Percentiles rank a stretch among this genome's conserved stretches.
These are phyloP conservation scores for Gymnoscelis rufifasciata DNA, from an alignment of 2,888 invertebrate genomes.

Conservation along the genomic window DNA sequence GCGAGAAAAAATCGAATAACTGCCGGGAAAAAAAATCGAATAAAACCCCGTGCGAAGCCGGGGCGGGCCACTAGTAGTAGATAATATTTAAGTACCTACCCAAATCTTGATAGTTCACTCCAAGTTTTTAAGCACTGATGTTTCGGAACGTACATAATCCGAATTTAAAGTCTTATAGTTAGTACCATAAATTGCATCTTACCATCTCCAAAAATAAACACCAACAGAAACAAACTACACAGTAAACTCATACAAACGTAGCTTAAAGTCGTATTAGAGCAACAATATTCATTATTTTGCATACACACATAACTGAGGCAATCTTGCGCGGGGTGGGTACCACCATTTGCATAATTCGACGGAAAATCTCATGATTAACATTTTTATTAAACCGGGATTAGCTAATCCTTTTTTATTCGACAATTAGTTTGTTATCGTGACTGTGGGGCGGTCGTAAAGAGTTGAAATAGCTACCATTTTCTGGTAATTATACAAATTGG, in stretches of 20 bases:
- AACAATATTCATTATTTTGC: conserved; percentile 33
- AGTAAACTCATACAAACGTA: too few species aligned
- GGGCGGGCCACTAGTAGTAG: too few species aligned
- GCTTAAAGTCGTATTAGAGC: too few species aligned
- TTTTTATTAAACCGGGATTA: conserved; percentile 78
- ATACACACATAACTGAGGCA: conserved; percentile 24
- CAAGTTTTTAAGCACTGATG: too few species aligned
- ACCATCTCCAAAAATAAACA: neutral
- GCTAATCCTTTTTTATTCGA: conserved; percentile 77
- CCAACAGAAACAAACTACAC: neutral
- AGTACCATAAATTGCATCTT: neutral
- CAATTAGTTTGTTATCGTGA: conserved; percentile 76
- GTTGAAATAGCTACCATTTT: conserved; percentile 69
- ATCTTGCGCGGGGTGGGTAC: conserved; percentile 30
- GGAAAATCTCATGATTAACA: conserved; percentile 75
- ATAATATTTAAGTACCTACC: too few species aligned
- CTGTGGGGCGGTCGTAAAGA: conserved; percentile 70
- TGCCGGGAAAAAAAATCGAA: too few species aligned
- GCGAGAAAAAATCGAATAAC: too few species aligned
- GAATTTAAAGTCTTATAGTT: too few species aligned
- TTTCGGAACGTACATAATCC: too few species aligned
- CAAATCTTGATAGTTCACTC: too few species aligned
- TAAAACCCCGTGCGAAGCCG: too few species aligned
- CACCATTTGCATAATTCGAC: conserved; percentile 69
- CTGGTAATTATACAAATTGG: conserved; percentile 70